These are phyloP conservation scores for Sphaeridia pumilis DNA, from an alignment of 2,888 invertebrate species.

Conservation along the genomic window DNA sequence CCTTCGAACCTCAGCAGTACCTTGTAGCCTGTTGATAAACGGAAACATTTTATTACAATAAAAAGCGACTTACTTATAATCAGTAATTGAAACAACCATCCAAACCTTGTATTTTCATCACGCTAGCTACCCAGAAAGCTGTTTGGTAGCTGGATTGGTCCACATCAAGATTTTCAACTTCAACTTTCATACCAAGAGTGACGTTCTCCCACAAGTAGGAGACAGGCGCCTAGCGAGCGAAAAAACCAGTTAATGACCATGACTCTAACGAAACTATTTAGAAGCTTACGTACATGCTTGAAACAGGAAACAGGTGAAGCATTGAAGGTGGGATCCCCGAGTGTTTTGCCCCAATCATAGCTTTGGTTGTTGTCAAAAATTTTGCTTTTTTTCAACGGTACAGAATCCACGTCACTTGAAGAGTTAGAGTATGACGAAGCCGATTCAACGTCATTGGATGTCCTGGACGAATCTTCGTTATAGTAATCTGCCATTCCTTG, in stretches of 20 bases:
- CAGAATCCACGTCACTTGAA: constrained; percentile 23
- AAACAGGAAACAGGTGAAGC: constrained; percentile 47
- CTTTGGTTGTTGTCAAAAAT: constrained; percentile 48
- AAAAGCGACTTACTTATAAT: background rate
- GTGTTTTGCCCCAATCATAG: constrained; percentile 50
- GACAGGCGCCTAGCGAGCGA: constrained; percentile 47
- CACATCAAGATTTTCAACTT: constrained; percentile 81
- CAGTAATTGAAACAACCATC: too few species aligned
- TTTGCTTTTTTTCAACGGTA: constrained; percentile 28
- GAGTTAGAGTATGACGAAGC: constrained; percentile 27
- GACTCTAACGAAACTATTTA: constrained; percentile 45
- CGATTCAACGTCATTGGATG: constrained; percentile 8
- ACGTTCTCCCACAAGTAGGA: constrained; percentile 83
- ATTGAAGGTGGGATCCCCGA: constrained; percentile 47
- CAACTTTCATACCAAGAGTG: constrained; percentile 80
- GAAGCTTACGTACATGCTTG: constrained; percentile 14
- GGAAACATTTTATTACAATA: too few species aligned
- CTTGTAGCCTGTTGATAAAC: constrained; percentile 44
- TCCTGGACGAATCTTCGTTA: background rate
- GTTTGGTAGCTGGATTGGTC: constrained; percentile 66
- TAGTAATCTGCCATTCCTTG: background rate
- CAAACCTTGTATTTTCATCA: constrained; percentile 71
- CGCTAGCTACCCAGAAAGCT: constrained; percentile 94
- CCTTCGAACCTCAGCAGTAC: constrained; percentile 68
- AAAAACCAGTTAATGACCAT: constrained; percentile 60